phyloP scores from a whole-genome alignment of 2,888 invertebrate genomes.

The Clepsis dumicolana region DNA sequence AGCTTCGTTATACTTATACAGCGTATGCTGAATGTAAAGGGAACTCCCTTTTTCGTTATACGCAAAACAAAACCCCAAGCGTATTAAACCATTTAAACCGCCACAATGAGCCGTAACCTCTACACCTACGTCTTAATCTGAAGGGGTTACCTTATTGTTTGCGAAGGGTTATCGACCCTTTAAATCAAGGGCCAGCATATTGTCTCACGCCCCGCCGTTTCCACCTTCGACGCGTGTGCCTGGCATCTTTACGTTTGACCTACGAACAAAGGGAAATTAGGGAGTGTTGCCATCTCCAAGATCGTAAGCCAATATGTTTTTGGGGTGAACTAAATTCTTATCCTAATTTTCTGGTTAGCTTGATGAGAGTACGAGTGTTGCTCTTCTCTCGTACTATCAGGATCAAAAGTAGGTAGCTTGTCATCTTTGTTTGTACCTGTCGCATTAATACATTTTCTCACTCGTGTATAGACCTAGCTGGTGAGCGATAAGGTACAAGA shows the following conservation, averaged over 20 bases:
- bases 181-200: constrained; percentile 69
- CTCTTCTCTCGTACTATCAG: no score
- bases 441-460: no score
- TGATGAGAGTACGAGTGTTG: background rate
- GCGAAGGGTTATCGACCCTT: constrained; percentile 55
- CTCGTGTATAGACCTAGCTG: no score
- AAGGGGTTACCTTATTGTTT: constrained; percentile 53
- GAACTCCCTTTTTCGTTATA: background rate
- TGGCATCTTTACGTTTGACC: constrained; percentile 50
- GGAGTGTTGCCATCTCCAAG: constrained; percentile 13
- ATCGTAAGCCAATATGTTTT: background rate
- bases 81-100: background rate
- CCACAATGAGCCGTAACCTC: constrained; percentile 23
- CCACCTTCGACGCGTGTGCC: constrained; percentile 45
- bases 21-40: no score
- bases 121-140: constrained; percentile 44
- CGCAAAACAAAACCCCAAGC: background rate
- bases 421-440: no score
- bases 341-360: background rate
- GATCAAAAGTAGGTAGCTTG: no score
- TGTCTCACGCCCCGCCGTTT: constrained; percentile 54
- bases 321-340: background rate
- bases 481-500: no score
- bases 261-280: constrained; percentile 53
- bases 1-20: no score